phyloP scores from a whole-genome alignment of 2,797 vertebrate genomes.

The Gambusia yucatana region DNA sequence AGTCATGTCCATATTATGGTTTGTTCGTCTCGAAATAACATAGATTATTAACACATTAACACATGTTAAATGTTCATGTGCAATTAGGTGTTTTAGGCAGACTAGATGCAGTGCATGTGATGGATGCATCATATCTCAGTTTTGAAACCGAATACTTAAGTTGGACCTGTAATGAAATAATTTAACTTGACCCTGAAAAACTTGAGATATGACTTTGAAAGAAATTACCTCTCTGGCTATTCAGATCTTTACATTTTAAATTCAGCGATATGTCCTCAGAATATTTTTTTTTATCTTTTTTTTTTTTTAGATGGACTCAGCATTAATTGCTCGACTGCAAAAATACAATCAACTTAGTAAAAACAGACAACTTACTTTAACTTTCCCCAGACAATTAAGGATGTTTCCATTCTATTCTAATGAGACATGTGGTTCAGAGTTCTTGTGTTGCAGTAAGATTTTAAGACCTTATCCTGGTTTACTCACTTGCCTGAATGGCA shows the following conservation, averaged over 20 bases:
- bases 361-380: background rate
- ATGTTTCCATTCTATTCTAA: background rate
- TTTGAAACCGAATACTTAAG: background rate
- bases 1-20: background rate
- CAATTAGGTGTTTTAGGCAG: background rate
- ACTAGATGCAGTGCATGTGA: background rate
- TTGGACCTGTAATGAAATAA: background rate
- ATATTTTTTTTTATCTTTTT: background rate
- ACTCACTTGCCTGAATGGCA: background rate
- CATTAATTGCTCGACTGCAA: background rate
- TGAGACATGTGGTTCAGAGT: background rate
- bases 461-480: background rate
- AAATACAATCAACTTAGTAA: background rate
- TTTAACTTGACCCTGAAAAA: background rate
- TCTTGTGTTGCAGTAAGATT: background rate
- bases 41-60: background rate
- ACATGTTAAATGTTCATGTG: background rate
- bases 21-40: background rate
- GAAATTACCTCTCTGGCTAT: background rate
- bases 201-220: background rate
- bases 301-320: background rate
- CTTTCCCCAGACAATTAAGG: background rate
- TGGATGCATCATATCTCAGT: background rate
- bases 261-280: background rate
- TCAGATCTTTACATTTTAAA: background rate